Conservation (phyloP, 2,888 invertebrate species). For the Glyphotaelius pellucidus region DNA sequence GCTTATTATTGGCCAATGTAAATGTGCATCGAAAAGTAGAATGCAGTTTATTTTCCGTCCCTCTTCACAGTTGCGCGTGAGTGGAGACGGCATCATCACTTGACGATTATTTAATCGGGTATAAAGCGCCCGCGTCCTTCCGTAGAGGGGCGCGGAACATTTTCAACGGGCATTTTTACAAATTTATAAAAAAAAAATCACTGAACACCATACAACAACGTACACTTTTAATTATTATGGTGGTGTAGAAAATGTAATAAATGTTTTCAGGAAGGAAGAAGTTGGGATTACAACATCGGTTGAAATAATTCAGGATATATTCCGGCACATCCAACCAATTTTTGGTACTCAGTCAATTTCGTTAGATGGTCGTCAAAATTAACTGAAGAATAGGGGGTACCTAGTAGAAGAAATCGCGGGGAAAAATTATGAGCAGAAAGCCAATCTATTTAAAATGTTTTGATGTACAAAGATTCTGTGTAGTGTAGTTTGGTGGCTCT, state of each 20-base stretch:
- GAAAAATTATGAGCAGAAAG: background rate
- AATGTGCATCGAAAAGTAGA: conserved; percentile 13
- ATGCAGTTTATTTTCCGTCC: conserved; percentile 36
- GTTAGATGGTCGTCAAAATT: background rate
- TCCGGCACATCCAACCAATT: background rate
- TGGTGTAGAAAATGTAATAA: no score
- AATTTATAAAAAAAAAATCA: no score
- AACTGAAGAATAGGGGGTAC: background rate
- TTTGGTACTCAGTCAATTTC: background rate
- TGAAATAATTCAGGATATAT: background rate
- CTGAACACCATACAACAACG: no score
- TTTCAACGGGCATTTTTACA: background rate
- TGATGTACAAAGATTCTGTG: no score
- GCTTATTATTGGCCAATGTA: conserved; percentile 13
- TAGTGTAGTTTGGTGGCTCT: no score
- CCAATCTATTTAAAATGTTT: background rate
- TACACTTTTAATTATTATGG: no score
- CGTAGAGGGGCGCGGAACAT: conserved; percentile 26
- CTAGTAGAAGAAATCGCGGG: background rate
- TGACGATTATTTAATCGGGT: conserved; percentile 43
- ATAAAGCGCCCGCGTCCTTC: conserved; percentile 34
- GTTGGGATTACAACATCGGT: background rate
- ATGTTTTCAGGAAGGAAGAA: background rate
- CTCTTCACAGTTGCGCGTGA: conserved; percentile 16
- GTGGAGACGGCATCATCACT: conserved; percentile 38